These are phyloP conservation scores for Paedocypris sp. DNA, from an alignment of 2,113 vertebrate species.

Conservation along the genomic window DNA sequence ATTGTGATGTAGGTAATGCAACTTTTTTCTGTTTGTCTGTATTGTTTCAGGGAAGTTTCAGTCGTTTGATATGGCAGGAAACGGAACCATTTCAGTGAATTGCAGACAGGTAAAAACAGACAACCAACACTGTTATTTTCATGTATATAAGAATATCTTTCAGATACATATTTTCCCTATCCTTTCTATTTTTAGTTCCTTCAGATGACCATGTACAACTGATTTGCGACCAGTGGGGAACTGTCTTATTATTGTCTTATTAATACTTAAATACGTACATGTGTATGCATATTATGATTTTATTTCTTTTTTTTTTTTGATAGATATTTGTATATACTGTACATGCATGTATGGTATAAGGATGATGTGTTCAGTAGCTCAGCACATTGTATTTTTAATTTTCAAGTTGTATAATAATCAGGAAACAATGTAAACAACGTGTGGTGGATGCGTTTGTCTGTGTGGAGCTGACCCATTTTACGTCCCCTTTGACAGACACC, in stretches of 20 bases:
- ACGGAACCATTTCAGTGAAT: conserved; percentile 47
- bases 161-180: background rate
- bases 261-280: too few relatives aligned
- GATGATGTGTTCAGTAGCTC: too few relatives aligned
- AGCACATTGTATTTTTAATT: too few relatives aligned
- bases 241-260: background rate
- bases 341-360: too few relatives aligned
- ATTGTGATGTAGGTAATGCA: too few relatives aligned
- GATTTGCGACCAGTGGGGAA: conserved; percentile 21
- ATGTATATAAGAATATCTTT: background rate
- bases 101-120: conserved; percentile 50
- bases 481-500: conserved; percentile 6
- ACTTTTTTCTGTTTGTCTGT: background rate
- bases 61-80: conserved; percentile 45
- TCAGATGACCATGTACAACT: conserved; percentile 63
- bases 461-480: conserved; percentile 50
- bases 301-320: too few relatives aligned
- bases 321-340: too few relatives aligned
- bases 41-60: conserved; percentile 53
- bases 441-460: background rate
- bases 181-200: conserved; percentile 55
- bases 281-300: too few relatives aligned
- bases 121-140: too few relatives aligned
- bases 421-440: conserved; percentile 9
- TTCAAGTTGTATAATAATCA: background rate